Evolutionary conservation across 2,797 vertebrate species (phyloP).

Genomic region (Psittacula derbiana): DNA sequence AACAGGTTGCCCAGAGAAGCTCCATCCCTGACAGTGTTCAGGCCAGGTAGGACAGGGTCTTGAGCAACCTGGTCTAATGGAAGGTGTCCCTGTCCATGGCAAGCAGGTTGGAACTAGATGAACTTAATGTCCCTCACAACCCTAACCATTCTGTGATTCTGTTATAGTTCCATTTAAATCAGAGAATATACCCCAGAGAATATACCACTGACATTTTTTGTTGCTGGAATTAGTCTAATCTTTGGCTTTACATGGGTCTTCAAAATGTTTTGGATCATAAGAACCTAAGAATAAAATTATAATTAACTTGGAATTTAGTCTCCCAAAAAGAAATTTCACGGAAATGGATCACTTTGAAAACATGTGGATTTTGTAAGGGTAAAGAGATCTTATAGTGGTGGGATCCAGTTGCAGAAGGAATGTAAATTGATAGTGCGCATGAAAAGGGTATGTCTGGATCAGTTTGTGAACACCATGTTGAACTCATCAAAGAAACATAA

Average conservation of each 20-base stretch:
- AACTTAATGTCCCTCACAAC: not conserved
- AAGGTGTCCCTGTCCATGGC: not conserved
- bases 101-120: not conserved
- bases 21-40: not conserved
- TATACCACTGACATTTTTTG: not conserved
- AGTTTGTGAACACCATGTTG: not conserved
- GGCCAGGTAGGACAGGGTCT: not conserved
- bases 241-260: not conserved
- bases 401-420: not conserved
- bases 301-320: not conserved
- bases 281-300: not conserved
- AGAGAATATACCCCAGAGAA: not conserved
- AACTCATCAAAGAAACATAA: not conserved
- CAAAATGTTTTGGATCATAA: not conserved
- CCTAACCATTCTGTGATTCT: not conserved
- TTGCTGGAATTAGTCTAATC: not conserved
- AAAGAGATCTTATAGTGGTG: not conserved
- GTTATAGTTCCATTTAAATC: not conserved
- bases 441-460: not conserved
- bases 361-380: not conserved
- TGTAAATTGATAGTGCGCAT: not conserved
- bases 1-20: not conserved
- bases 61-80: not conserved
- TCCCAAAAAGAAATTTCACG: not conserved
- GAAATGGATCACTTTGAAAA: not conserved